Evolutionary conservation across 2,797 vertebrate species (phyloP), one percentile per base, ranked within the genome.

Genomic region (Phrynocephalus forsythii): DNA sequence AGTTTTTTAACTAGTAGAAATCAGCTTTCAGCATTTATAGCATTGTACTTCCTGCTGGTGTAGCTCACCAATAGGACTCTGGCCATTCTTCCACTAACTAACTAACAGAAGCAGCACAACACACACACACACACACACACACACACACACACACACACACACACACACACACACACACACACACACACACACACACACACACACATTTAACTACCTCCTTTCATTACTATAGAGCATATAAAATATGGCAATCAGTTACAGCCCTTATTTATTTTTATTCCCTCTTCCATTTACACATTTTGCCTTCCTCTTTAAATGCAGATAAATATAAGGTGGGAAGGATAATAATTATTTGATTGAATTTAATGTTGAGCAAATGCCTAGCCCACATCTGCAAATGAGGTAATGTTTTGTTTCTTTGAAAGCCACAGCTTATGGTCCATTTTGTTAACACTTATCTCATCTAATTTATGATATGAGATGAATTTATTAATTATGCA

Each of bases 401-500:
- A 67, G 56, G 50, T 87, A 78, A 81, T 30, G 48, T 72, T 79
- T 63, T 71, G 67, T 81, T 72, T 38, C 50, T 50, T 73, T 82
- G 78, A 77, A 69, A 85, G 48, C 78, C 75, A 48, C 48, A 78
- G 68, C 86, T 87, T 89, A 60, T 77, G 22, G 91, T 30, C 84
- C 22, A 26, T 73, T 13, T 78, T 63, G 87, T 75, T 84, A 84
- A 72, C 72, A 79, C 84, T 11, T 86, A 89, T 90, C 50, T 83
- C 87, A 78, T 78, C 3, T 84, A 86, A 85, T 87, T 90, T 88
- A 72, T 88, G 83, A 84, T 82, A 87, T n/a, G 44, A 79, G 83
- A 22, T 83, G 50, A 44, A 84, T 71, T 73, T 80, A 89, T 90
- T 86, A 88, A 90, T 92, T 92, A 66, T 80, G 73, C 48, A 83